Percentiles rank a stretch among this genome's conserved stretches.
These are phyloP conservation scores for Trissonchulus latispiculum DNA, from an alignment of 2,888 invertebrate species.

Conservation along the genomic window DNA sequence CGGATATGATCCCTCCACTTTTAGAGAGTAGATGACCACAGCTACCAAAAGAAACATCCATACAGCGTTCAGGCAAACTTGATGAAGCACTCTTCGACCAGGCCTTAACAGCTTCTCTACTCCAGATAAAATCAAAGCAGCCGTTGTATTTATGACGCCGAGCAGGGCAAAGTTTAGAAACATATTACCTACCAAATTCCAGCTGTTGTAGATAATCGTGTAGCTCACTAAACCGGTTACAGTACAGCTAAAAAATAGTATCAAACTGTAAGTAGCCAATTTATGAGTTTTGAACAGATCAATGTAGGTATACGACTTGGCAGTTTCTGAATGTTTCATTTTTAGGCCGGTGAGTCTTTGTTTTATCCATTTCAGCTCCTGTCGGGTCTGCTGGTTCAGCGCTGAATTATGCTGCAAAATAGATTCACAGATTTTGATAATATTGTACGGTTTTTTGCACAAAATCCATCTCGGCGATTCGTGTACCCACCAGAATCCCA, in stretches of 20 bases:
- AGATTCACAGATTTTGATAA: not conserved
- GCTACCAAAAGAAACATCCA: not conserved
- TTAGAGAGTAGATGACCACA: not conserved
- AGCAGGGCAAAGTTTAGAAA: slow-evolving; percentile 14
- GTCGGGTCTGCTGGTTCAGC: too few species aligned
- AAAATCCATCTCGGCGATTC: slow-evolving; percentile 14
- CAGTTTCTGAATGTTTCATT: too few species aligned
- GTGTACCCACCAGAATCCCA: not conserved
- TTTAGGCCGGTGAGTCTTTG: too few species aligned
- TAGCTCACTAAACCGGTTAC: slow-evolving; percentile 15
- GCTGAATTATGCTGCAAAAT: not conserved
- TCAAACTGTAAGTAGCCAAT: not conserved
- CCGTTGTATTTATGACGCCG: not conserved
- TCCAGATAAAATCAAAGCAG: not conserved
- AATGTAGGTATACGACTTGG: slow-evolving; percentile 12
- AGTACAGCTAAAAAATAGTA: not conserved
- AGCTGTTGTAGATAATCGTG: slow-evolving; percentile 13
- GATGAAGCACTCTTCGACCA: slow-evolving; percentile 15
- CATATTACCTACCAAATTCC: slow-evolving; percentile 15
- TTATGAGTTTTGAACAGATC: not conserved
- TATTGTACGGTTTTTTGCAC: not conserved
- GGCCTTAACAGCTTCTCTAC: not conserved
- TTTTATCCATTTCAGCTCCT: too few species aligned
- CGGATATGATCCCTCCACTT: not conserved
- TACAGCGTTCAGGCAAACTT: slow-evolving; percentile 12